phyloP scores from a whole-genome alignment of 2,888 invertebrate genomes.

The Nemapogon koenigi region DNA sequence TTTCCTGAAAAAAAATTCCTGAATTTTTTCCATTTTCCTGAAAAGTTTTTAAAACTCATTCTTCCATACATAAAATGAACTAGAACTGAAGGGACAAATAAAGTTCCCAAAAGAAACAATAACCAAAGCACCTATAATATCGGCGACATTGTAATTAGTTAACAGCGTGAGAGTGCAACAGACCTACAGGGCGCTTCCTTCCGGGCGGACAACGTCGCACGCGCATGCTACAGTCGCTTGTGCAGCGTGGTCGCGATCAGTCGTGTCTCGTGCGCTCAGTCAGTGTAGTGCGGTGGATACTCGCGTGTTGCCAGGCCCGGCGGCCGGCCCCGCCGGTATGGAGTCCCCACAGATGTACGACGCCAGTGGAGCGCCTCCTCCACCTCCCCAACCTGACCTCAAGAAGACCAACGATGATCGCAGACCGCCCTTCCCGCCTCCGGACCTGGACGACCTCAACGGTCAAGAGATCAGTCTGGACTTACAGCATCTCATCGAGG shows the following conservation, averaged over 20 bases:
- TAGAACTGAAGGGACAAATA: no score
- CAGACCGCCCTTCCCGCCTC: slow-evolving; percentile 77
- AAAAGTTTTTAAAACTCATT: no score
- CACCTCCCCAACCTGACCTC: slow-evolving; percentile 67
- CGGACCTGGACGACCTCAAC: slow-evolving; percentile 87
- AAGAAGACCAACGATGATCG: slow-evolving; percentile 69
- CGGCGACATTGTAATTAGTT: no score
- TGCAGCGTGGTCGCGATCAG: slow-evolving; percentile 38
- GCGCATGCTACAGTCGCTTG: slow-evolving; percentile 35
- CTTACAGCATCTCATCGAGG: slow-evolving; percentile 90
- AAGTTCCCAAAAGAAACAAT: no score
- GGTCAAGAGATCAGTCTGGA: slow-evolving; percentile 93
- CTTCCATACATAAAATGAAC: no score
- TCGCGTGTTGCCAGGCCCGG: slow-evolving; percentile 51
- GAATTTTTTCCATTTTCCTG: no score
- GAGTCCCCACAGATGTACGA: slow-evolving; percentile 91
- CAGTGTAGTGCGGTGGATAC: slow-evolving; percentile 55
- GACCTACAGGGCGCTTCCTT: slow-evolving; percentile 26
- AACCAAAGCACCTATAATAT: no score
- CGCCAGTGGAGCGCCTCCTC: slow-evolving; percentile 67
- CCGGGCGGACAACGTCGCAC: slow-evolving; percentile 46
- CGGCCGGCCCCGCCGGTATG: slow-evolving; percentile 66
- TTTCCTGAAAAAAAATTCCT: no score
- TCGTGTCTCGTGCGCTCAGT: slow-evolving; percentile 23
- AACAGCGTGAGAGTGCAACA: background rate